Evolutionary conservation across 2,888 invertebrate species (phyloP).

Genomic region (Caradrina kadenii): DNA sequence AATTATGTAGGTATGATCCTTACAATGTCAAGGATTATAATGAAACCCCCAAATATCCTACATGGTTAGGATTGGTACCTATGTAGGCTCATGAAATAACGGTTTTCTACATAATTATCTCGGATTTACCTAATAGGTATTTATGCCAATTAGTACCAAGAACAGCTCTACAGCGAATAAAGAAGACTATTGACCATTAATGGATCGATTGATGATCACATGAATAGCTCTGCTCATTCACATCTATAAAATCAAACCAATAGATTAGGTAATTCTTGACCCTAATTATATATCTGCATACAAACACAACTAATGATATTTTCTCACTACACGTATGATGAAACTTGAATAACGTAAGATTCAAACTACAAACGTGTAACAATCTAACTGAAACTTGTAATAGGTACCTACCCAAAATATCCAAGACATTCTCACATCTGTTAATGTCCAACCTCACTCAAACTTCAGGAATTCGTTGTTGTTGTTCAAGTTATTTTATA

Average conservation of each 20-base stretch:
- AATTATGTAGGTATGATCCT: background rate
- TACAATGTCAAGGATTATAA: conserved; percentile 7
- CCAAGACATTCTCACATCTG: conserved; percentile 41
- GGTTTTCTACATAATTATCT: background rate
- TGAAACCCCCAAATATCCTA: background rate
- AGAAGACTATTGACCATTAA: conserved; percentile 10
- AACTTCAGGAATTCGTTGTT: conserved; percentile 39
- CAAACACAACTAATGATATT: conserved; percentile 10
- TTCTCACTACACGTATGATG: conserved; percentile 10
- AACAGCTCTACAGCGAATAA: conserved; percentile 10
- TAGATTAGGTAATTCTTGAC: conserved; percentile 18
- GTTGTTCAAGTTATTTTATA: conserved; percentile 31
- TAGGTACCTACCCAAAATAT: conserved; percentile 17
- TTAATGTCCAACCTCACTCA: conserved; percentile 47
- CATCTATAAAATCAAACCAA: conserved; percentile 8
- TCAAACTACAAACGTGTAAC: conserved; percentile 21
- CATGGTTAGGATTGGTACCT: background rate
- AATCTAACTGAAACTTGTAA: conserved; percentile 19
- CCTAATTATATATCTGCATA: conserved; percentile 13
- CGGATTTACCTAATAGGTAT: background rate
- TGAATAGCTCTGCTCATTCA: conserved; percentile 6
- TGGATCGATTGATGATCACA: conserved; percentile 27
- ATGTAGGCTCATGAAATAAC: background rate
- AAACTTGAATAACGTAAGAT: conserved; percentile 36
- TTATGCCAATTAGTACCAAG: background rate